Evolutionary conservation across 2,797 vertebrate genomes (phyloP).

Genomic region (Sebastes kiyomatsui): DNA sequence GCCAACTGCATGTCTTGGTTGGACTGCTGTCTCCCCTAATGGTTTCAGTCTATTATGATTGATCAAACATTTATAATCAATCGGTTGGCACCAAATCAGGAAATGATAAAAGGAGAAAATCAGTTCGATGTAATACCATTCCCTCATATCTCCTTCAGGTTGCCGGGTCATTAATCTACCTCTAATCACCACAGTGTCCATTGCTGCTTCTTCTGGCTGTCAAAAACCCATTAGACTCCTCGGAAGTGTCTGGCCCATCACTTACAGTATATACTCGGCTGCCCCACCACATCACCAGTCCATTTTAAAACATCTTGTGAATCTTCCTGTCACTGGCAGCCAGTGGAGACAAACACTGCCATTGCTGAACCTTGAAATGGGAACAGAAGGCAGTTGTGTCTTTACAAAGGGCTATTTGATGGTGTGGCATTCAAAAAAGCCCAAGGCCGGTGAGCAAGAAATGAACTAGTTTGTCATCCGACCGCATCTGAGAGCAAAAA

Average conservation of each 20-base stretch:
- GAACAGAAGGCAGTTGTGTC: neutral
- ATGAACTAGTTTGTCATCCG: neutral
- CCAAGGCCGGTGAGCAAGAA: neutral
- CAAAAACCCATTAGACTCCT: slow-evolving; percentile 59
- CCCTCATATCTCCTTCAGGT: slow-evolving; percentile 16
- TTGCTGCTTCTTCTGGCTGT: slow-evolving; percentile 33
- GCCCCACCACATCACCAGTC: slow-evolving; percentile 23
- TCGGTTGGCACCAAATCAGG: slow-evolving; percentile 35
- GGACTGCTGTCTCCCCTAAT: slow-evolving; percentile 22
- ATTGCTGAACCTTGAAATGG: neutral
- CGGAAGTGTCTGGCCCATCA: slow-evolving; percentile 37
- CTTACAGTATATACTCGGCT: slow-evolving; percentile 10
- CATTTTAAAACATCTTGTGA: slow-evolving; percentile 43
- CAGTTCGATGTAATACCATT: slow-evolving; percentile 6
- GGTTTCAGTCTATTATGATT: slow-evolving; percentile 40
- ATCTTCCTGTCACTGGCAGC: slow-evolving; percentile 33
- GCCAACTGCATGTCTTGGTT: slow-evolving; percentile 18
- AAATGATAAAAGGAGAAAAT: slow-evolving; percentile 43
- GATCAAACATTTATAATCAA: slow-evolving; percentile 52
- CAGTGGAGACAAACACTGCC: slow-evolving; percentile 2
- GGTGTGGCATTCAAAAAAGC: neutral
- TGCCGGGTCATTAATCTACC: slow-evolving; percentile 52
- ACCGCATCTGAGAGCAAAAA: neutral
- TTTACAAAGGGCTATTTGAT: neutral
- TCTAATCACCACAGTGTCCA: slow-evolving; percentile 51